A percentile compares a stretch with the other conserved stretches of the same genome.
Evolutionary conservation across 1,140 invertebrate species (phyloP).

Genomic region (Drosophila auraria): DNA sequence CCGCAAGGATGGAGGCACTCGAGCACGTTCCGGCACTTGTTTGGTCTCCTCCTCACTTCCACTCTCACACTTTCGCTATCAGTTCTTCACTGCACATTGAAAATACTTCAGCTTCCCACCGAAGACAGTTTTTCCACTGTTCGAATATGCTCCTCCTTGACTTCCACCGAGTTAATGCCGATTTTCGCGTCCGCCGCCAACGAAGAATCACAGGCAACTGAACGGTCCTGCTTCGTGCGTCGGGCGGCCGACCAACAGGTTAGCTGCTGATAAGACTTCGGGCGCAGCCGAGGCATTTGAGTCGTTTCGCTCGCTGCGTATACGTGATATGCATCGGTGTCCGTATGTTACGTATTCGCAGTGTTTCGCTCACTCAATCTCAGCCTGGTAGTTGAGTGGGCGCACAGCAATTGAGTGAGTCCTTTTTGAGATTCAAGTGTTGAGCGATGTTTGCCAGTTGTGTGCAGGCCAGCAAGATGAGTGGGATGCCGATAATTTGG

Average conservation of each 20-base stretch:
- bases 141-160: slow-evolving; percentile 15
- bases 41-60: slow-evolving; percentile 41
- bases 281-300: slow-evolving; percentile 23
- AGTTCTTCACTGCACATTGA: slow-evolving; percentile 22
- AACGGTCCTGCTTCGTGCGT: slow-evolving; percentile 29
- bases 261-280: slow-evolving; percentile 73
- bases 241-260: slow-evolving; percentile 69
- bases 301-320: slow-evolving; percentile 27
- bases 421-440: background rate
- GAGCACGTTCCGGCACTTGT: slow-evolving; percentile 74
- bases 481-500: slow-evolving; percentile 21
- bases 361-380: slow-evolving; percentile 23
- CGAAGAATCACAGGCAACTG: slow-evolving; percentile 78
- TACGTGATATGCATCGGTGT: slow-evolving; percentile 21
- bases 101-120: slow-evolving; percentile 26
- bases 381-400: slow-evolving; percentile 16
- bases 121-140: slow-evolving; percentile 28
- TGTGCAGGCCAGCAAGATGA: slow-evolving; percentile 19
- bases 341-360: slow-evolving; percentile 23
- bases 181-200: slow-evolving; percentile 66
- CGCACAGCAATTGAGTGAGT: slow-evolving; percentile 20
- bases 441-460: background rate
- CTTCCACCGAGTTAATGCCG: slow-evolving; percentile 41
- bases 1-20: slow-evolving; percentile 61
- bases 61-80: slow-evolving; percentile 47